Evolutionary conservation across 1,140 invertebrate species (phyloP), one percentile per base, ranked within the genome.

Genomic region (Drosophila pallidifrons): DNA sequence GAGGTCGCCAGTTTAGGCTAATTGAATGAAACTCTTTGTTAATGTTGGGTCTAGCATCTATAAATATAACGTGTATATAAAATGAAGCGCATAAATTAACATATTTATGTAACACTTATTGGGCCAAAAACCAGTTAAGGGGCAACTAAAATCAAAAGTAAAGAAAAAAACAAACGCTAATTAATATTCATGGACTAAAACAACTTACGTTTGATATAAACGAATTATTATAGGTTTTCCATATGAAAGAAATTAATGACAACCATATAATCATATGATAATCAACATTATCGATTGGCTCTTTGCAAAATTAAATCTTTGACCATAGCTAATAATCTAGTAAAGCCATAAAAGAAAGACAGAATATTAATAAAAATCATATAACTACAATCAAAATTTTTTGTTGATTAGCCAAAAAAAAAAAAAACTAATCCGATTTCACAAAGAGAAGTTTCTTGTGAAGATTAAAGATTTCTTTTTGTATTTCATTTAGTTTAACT

Each of bases 51-150:
- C 20, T 30, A 20, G 3, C 28, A 54, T 20, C 55, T 46, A 57
- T 57, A 57, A 38, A 57, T 57, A 57, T 41, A 38, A 8, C 7
- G 35, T 10, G 8, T 38, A 30, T 51, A 61, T 43, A 49, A 47
- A 63, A 16, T 47, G 38, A 15, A 43, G 25, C 38, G 51, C 59
- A 46, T 43, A 54, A 45, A 74, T 74, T 68, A 41, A 51, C 65
- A 61, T 74, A 47, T 74, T 60, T 61, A 45, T 74, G 71, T 74
- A 74, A 74, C 41, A 11, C 47, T 8, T 13, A 43, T 11, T 43
- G 15, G 15, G n/a, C 20, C 55, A 52, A 35, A 25, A 74, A 74
- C 71, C 15, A 54, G 71, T 57, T 41, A 5, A 11, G 15, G 4
- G 7, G 20, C 8, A 32, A n/a, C 32, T 45, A 52, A 8, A 41